phyloP scores from a whole-genome alignment of 2,113 vertebrate species.

The Maccullochella peelii region DNA sequence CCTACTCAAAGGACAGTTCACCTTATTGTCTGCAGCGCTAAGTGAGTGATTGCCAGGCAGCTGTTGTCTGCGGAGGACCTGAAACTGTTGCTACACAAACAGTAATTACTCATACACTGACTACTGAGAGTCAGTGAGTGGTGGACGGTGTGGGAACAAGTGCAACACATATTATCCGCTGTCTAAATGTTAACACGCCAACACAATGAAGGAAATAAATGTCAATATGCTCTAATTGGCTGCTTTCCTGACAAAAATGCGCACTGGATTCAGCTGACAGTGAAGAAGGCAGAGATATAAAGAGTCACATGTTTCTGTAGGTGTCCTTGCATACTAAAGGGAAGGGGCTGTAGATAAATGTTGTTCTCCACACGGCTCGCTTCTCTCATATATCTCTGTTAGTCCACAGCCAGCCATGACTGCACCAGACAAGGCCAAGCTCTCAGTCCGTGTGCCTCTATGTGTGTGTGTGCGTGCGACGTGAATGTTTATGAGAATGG shows the following conservation, averaged over 20 bases:
- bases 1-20: constrained; percentile 7
- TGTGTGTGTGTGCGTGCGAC: constrained; percentile 32
- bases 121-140: neutral
- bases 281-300: constrained; percentile 26
- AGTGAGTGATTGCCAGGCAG: constrained; percentile 33
- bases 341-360: constrained; percentile 67
- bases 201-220: neutral
- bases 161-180: neutral
- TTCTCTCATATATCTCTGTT: constrained; percentile 76
- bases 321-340: constrained; percentile 67
- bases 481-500: constrained; percentile 66
- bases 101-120: constrained; percentile 25
- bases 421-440: constrained; percentile 72
- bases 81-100: constrained; percentile 14
- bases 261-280: constrained; percentile 14
- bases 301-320: constrained; percentile 25
- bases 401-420: constrained; percentile 64
- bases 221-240: constrained; percentile 9
- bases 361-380: constrained; percentile 63
- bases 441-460: constrained; percentile 22
- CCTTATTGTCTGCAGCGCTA: constrained; percentile 19
- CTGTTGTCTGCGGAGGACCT: constrained; percentile 22
- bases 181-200: neutral
- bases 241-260: constrained; percentile 12
- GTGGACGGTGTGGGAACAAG: neutral